Evolutionary conservation across 1,140 invertebrate genomes (phyloP).

Genomic region (Melitaea cinxia): DNA sequence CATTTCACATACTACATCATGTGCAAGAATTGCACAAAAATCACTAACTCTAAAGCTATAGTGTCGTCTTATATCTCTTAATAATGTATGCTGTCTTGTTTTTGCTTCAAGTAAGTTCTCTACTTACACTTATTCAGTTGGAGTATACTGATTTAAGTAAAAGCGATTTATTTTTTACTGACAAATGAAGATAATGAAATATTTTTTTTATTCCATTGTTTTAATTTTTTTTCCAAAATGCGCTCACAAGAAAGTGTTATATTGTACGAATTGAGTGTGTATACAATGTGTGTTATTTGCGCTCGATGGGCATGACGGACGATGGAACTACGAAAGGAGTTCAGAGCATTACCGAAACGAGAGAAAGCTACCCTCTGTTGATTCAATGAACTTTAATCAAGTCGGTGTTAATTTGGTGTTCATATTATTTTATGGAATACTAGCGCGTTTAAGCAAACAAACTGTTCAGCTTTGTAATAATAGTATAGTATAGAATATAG

Average conservation of each 20-base stretch:
- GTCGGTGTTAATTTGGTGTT: background rate
- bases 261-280: slow-evolving; percentile 44
- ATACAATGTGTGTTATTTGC: slow-evolving; percentile 50
- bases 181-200: background rate
- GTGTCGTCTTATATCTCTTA: too few species aligned
- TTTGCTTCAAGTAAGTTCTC: too few species aligned
- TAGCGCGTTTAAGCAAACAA: too few species aligned
- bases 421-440: too few species aligned
- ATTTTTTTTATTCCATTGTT: background rate
- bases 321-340: slow-evolving; percentile 56
- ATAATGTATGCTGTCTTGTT: too few species aligned
- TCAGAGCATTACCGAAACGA: slow-evolving; percentile 53
- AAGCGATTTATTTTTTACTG: too few species aligned
- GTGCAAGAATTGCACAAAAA: too few species aligned
- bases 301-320: slow-evolving; percentile 49
- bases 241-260: slow-evolving; percentile 34
- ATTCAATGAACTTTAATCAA: slow-evolving; percentile 27
- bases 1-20: background rate
- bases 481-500: too few species aligned
- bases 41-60: too few species aligned
- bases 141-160: too few species aligned
- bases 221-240: slow-evolving; percentile 14
- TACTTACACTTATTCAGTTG: too few species aligned
- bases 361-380: slow-evolving; percentile 56
- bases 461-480: too few species aligned